phyloP scores from a whole-genome alignment of 1,140 invertebrate species.

The Anoplophora glabripennis region DNA sequence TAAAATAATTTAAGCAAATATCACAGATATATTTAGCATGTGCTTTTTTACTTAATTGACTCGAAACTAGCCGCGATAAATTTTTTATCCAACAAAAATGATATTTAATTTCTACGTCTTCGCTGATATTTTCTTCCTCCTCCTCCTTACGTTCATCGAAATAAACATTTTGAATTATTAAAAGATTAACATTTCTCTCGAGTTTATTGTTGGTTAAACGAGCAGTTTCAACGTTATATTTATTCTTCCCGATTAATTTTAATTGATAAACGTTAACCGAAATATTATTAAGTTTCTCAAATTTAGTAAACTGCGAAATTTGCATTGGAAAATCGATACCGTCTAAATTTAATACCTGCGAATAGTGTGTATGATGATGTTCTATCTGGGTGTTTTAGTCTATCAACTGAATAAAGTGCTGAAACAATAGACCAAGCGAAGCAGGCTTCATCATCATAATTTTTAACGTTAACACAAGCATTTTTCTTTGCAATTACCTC shows the following conservation, averaged over 20 bases:
- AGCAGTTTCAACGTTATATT: background rate
- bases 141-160: constrained; percentile 3
- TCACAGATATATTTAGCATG: constrained; percentile 30
- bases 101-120: background rate
- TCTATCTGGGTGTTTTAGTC: too few relatives aligned
- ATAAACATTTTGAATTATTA: constrained; percentile 5
- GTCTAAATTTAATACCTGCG: constrained; percentile 10
- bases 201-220: constrained; percentile 5
- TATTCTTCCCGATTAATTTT: constrained; percentile 6
- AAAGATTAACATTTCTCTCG: constrained; percentile 7
- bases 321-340: background rate
- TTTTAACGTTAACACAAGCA: constrained; percentile 23
- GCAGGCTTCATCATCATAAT: constrained; percentile 24
- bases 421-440: constrained; percentile 28
- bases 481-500: background rate
- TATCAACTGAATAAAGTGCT: background rate
- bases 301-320: background rate
- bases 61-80: constrained; percentile 22
- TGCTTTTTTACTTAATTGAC: constrained; percentile 14
- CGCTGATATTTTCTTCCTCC: background rate
- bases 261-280: background rate
- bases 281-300: background rate
- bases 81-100: constrained; percentile 29
- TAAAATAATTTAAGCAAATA: constrained; percentile 32
- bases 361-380: constrained; percentile 2